These are phyloP conservation scores for Heterodera filipjevi DNA, from an alignment of 2,888 invertebrate genomes.

Conservation along the genomic window DNA sequence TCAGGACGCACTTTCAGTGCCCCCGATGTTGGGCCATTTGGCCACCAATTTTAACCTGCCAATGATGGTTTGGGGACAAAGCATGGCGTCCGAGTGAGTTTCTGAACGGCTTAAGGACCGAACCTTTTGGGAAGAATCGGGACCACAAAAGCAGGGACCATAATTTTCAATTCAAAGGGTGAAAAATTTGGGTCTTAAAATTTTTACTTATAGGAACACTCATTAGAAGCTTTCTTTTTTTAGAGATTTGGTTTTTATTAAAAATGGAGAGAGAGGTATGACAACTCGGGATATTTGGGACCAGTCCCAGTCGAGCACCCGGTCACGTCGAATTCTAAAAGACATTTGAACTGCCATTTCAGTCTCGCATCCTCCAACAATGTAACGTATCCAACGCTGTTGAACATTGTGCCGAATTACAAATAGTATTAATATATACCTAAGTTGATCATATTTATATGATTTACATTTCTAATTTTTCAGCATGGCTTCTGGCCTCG, in stretches of 20 bases:
- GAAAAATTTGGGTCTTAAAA: no score
- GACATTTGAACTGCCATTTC: not conserved
- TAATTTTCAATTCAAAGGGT: not conserved
- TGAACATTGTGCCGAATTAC: constrained; percentile 41
- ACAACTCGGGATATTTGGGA: no score
- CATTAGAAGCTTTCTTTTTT: not conserved
- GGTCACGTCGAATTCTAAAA: no score
- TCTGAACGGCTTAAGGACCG: no score
- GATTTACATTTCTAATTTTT: constrained; percentile 5
- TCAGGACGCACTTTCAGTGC: no score
- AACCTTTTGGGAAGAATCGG: no score
- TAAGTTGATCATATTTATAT: not conserved
- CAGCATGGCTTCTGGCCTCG: constrained; percentile 35
- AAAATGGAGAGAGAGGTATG: no score
- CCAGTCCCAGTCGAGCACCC: no score
- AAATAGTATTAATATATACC: constrained; percentile 40
- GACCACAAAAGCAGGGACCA: no score
- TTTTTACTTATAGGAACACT: no score
- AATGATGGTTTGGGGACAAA: constrained; percentile 46
- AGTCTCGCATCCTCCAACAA: constrained; percentile 21
- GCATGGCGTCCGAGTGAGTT: constrained; percentile 1
- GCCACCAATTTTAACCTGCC: constrained; percentile 48
- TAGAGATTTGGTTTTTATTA: no score
- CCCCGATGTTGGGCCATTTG: constrained; percentile 32
- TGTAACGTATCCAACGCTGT: constrained; percentile 38